Conservation (phyloP, 2,113 vertebrate genomes). For the Menura novaehollandiae region DNA sequence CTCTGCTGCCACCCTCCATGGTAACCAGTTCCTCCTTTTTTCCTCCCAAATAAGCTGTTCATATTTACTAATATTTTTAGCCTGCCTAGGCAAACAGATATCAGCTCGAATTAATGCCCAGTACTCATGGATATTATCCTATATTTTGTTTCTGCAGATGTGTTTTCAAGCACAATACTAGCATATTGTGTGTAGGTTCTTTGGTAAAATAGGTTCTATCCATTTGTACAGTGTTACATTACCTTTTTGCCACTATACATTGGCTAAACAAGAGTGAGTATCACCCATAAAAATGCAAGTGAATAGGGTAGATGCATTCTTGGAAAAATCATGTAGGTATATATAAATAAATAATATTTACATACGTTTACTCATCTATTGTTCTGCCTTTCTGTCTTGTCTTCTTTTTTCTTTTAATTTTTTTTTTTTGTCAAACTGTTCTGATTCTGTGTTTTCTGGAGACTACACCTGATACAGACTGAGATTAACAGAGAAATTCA, state of each 20-base stretch:
- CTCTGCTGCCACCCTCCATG: background rate
- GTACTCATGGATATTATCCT: background rate
- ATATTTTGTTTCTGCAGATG: background rate
- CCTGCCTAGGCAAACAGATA: background rate
- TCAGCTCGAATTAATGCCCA: background rate
- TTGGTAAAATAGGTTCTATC: background rate
- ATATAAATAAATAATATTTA: background rate
- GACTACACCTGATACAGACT: accelerated
- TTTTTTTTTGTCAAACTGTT: background rate
- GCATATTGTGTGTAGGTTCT: background rate
- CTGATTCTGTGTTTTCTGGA: background rate
- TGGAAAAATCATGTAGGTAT: background rate
- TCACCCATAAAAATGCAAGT: background rate
- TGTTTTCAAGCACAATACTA: background rate
- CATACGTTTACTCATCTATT: background rate
- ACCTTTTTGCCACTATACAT: background rate
- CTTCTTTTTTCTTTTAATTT: too few species aligned
- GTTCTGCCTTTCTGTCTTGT: background rate
- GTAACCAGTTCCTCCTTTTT: background rate
- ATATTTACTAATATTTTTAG: background rate
- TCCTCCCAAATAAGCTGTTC: background rate
- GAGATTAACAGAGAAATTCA: background rate
- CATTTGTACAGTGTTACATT: background rate
- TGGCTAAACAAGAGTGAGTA: background rate
- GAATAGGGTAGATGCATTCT: background rate